Evolutionary conservation across 1,140 invertebrate species (phyloP).

Genomic region (Lycorma delicatula): DNA sequence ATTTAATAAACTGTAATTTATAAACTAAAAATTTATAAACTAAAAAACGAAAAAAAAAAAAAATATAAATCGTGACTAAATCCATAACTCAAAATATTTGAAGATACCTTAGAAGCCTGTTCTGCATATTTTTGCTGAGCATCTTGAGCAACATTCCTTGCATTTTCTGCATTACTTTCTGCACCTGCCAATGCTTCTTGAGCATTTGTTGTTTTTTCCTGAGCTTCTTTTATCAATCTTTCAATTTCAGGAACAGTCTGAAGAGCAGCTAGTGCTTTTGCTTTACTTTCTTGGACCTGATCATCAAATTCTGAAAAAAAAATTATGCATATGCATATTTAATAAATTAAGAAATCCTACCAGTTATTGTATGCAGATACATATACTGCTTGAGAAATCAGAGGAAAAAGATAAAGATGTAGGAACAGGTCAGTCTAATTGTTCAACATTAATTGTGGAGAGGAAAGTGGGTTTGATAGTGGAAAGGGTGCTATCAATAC

Average conservation of each 20-base stretch:
- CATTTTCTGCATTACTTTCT: constrained; percentile 64
- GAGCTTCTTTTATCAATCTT: constrained; percentile 52
- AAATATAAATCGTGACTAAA: too few relatives aligned
- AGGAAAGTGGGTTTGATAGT: too few relatives aligned
- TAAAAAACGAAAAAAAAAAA: background rate
- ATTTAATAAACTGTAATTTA: background rate
- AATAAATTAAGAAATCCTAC: too few relatives aligned
- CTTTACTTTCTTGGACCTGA: constrained; percentile 64
- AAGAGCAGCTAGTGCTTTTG: constrained; percentile 60
- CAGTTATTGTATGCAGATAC: too few relatives aligned
- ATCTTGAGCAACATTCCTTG: constrained; percentile 62
- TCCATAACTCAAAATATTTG: too few relatives aligned
- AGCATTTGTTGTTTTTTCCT: constrained; percentile 46
- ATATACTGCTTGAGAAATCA: too few relatives aligned
- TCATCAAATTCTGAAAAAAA: constrained; percentile 71
- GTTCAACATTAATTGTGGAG: too few relatives aligned
- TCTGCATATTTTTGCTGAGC: constrained; percentile 64
- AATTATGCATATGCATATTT: too few relatives aligned
- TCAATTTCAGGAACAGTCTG: constrained; percentile 46
- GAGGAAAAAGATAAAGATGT: too few relatives aligned
- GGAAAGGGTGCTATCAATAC: too few relatives aligned
- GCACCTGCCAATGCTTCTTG: constrained; percentile 55
- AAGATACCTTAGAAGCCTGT: constrained; percentile 58
- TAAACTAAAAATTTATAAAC: background rate
- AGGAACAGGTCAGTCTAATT: too few relatives aligned